A percentile compares a stretch with the other conserved stretches of the same genome.
phyloP scores from a whole-genome alignment of 2,113 vertebrate species.

The Bothrops jararaca region DNA sequence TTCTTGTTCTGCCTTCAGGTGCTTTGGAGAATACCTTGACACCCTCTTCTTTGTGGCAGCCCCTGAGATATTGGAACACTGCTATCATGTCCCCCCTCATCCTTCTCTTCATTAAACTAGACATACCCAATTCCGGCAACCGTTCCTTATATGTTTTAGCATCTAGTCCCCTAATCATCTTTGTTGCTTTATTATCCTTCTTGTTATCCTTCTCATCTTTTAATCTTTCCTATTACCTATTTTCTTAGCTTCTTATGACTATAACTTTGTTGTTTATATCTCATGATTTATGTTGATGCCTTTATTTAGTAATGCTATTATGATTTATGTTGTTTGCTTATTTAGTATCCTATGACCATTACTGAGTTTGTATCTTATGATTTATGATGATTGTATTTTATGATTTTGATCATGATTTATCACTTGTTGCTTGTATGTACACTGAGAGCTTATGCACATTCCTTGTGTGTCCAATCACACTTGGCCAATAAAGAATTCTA shows the following conservation, averaged over 20 bases:
- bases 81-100: too few species aligned
- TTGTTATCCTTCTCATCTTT: not conserved
- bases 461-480: not conserved
- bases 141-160: too few species aligned
- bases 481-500: not conserved
- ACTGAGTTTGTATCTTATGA: not conserved
- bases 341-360: too few species aligned
- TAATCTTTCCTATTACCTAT: not conserved
- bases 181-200: not conserved
- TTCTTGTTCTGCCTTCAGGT: too few species aligned
- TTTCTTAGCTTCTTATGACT: not conserved
- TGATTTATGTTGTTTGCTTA: too few species aligned
- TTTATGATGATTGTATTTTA: not conserved
- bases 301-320: not conserved
- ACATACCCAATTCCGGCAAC: too few species aligned
- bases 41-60: too few species aligned
- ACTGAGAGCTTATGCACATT: not conserved
- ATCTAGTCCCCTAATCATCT: too few species aligned
- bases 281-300: not conserved
- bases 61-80: too few species aligned
- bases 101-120: too few species aligned
- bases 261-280: not conserved
- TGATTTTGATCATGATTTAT: not conserved
- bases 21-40: too few species aligned
- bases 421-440: not conserved